Base-by-base conservation (phyloP, 2,888 invertebrate genomes). In the Spisula solida region DNA sequence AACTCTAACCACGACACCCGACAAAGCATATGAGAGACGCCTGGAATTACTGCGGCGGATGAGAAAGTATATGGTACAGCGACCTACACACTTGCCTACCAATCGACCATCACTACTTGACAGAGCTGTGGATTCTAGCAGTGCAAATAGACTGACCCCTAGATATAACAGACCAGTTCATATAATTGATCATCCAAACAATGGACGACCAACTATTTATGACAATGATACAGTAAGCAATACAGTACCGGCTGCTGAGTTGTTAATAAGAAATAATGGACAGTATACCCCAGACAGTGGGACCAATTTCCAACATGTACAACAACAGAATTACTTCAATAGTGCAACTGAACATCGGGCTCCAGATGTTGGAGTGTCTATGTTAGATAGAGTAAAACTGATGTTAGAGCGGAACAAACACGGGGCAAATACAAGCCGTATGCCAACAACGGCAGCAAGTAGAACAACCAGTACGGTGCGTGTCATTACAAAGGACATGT, bases 131-230 rank as follows among this genome's bases (percentile, higher is more conserved):
- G 41, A 41, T 41, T 47, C 41, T 5, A 47, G 70, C 6, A 66
- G 34, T 12, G 47, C 48, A 0, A 31, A 51, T 25, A 81, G 18
- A 75, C 10, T 70, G 20, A 41, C 51, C 20, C 34, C 70, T 16
- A 60, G 14, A 10, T 60, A 81, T 48, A 81, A 70, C 48, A 48
- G 78, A 51, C 81, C 86, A 51, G 66, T 66, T 12, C 86, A 86
- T 55, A 86, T 81, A 14, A 82, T 70, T 29, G 75, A 75, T n/a
- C 56, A 83, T 47, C 48, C 82, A 1, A 87, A 83, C 51, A 87
- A 87, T 78, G 79, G 29, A 31, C 4, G 82, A 31, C 87, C 47
- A 60, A 41, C 79, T 5, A 48, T 79, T 34, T 55, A 84, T 41
- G 55, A 56, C 51, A 48, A 78, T 20, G 75, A 55, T 55, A 55